These are phyloP conservation scores for Stenodera caucasica DNA, from an alignment of 2,888 invertebrate species.

Conservation along the genomic window DNA sequence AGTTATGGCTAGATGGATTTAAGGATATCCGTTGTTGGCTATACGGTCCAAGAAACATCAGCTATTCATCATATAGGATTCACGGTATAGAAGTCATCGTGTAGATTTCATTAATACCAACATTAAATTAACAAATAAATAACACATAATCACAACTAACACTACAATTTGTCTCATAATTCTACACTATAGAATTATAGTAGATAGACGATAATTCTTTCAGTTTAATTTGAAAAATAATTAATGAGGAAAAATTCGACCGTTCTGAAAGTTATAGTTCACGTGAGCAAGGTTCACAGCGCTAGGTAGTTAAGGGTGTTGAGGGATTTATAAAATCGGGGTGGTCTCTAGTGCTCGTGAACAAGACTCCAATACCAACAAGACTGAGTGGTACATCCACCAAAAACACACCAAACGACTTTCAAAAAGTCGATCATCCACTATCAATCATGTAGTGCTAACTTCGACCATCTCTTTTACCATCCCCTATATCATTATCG, in stretches of 20 bases:
- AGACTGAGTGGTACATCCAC: not conserved
- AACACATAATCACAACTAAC: not conserved
- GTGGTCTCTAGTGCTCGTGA: not conserved
- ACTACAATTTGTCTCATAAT: not conserved
- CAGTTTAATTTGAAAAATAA: not conserved
- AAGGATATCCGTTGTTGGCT: slow-evolving; percentile 55
- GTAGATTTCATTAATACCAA: slow-evolving; percentile 22
- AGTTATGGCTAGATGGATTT: slow-evolving; percentile 43
- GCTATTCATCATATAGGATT: slow-evolving; percentile 49
- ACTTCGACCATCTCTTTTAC: not conserved
- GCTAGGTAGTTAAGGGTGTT: not conserved
- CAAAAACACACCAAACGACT: not conserved
- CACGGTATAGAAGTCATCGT: slow-evolving; percentile 48
- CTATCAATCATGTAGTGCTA: not conserved
- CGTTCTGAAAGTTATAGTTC: not conserved
- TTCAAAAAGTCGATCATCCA: not conserved
- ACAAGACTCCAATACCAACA: not conserved
- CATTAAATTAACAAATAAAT: not conserved
- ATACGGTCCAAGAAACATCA: slow-evolving; percentile 53
- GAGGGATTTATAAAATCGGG: not conserved
- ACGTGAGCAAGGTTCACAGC: not conserved
- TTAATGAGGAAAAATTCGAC: too few species aligned
- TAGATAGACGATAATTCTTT: too few species aligned
- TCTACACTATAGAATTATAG: too few species aligned
- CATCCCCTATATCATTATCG: too few species aligned